These are phyloP conservation scores for Cataglyphis rosenhaueri DNA, from an alignment of 2,888 invertebrate species.

Conservation along the genomic window DNA sequence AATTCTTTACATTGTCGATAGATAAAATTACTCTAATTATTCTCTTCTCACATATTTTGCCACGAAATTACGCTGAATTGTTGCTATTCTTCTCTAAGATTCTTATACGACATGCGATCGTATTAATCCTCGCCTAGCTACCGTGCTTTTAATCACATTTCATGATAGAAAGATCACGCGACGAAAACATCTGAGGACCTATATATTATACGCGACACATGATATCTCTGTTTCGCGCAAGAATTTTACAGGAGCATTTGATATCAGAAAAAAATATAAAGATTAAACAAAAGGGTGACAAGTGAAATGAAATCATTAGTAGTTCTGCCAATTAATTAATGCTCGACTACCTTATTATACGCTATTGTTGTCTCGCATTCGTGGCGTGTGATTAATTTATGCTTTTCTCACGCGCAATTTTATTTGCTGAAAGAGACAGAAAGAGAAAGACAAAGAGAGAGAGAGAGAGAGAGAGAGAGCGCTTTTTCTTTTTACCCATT, in stretches of 20 bases:
- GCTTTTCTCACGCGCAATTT: slow-evolving; percentile 26
- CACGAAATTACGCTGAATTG: slow-evolving; percentile 32
- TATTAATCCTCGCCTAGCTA: slow-evolving; percentile 24
- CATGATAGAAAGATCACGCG: slow-evolving; percentile 34
- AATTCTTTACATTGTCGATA: not conserved
- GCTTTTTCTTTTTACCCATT: slow-evolving; percentile 9
- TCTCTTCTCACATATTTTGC: not conserved
- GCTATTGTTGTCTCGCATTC: slow-evolving; percentile 14
- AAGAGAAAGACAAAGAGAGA: not conserved
- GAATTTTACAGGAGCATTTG: not conserved
- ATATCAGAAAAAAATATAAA: not conserved
- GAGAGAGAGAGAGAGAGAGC: not conserved
- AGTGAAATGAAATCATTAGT: slow-evolving; percentile 46
- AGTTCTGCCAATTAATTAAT: slow-evolving; percentile 58
- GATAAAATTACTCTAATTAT: slow-evolving; percentile 28
- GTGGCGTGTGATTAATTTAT: slow-evolving; percentile 63
- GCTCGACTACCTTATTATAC: slow-evolving; percentile 57
- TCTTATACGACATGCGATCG: slow-evolving; percentile 30
- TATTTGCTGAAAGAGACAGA: slow-evolving; percentile 16
- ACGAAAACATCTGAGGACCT: slow-evolving; percentile 8
- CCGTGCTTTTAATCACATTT: slow-evolving; percentile 33
- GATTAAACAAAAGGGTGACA: slow-evolving; percentile 3
- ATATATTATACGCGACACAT: not conserved
- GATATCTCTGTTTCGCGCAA: not conserved
- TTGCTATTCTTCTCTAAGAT: slow-evolving; percentile 28